Percentiles rank a stretch among this genome's conserved stretches.
These are phyloP conservation scores for Drosophila sturtevanti DNA, from an alignment of 1,140 invertebrate genomes.

Conservation along the genomic window DNA sequence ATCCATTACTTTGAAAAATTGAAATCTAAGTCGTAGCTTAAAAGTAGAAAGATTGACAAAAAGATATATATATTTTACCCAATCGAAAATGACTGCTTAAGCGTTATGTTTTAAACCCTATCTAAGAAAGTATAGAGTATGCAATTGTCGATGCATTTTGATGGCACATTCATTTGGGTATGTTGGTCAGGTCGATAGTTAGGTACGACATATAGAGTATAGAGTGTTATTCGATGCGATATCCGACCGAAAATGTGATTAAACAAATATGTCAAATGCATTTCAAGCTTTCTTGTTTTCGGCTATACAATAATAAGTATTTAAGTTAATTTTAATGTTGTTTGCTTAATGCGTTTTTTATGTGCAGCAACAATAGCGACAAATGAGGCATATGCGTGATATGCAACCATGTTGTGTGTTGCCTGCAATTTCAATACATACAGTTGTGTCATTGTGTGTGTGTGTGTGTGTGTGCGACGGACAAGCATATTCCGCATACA, in stretches of 20 bases:
- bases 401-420: background rate
- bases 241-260: conserved; percentile 56
- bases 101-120: too few species aligned
- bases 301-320: conserved; percentile 35
- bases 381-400: conserved; percentile 51
- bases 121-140: too few species aligned
- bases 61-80: too few species aligned
- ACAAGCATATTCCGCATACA: conserved; percentile 48
- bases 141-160: background rate
- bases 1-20: too few species aligned
- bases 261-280: conserved; percentile 70
- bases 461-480: background rate
- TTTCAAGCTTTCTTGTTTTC: conserved; percentile 29
- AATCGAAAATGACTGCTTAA: too few species aligned
- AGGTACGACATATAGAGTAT: background rate
- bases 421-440: background rate
- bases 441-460: background rate
- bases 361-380: conserved; percentile 42
- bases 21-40: too few species aligned
- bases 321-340: conserved; percentile 77
- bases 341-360: conserved; percentile 74
- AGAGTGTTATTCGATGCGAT: conserved; percentile 11
- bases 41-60: too few species aligned
- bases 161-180: background rate
- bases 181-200: conserved; percentile 22